Percentiles rank a stretch among this genome's conserved stretches.
These are phyloP conservation scores for Euspilapteryx auroguttella DNA, from an alignment of 2,888 invertebrate species.

Conservation along the genomic window DNA sequence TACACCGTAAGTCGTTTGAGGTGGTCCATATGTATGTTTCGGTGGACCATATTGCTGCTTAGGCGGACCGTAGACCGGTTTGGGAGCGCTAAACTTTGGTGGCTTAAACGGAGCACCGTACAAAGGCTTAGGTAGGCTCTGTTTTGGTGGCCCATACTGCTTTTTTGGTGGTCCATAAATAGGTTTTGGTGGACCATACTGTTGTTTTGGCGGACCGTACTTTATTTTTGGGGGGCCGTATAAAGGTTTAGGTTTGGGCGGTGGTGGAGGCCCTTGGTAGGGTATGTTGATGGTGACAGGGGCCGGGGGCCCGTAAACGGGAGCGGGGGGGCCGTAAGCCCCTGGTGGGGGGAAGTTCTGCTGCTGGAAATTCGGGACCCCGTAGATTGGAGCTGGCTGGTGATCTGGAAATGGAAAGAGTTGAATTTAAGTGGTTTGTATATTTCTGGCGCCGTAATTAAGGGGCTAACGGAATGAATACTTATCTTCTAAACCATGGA, in stretches of 20 bases:
- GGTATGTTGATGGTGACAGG: constrained; percentile 12
- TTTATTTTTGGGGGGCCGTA: constrained; percentile 31
- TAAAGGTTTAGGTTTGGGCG: constrained; percentile 16
- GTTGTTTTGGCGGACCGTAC: constrained; percentile 44
- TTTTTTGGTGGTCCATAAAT: constrained; percentile 31
- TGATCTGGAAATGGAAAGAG: constrained; percentile 31
- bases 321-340: constrained; percentile 18
- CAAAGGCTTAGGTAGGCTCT: constrained; percentile 22
- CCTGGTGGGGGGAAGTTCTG: constrained; percentile 48
- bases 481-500: too few relatives aligned
- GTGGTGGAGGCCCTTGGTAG: constrained; percentile 14
- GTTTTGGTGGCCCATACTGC: constrained; percentile 28
- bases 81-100: constrained; percentile 23
- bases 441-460: too few relatives aligned
- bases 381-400: constrained; percentile 61
- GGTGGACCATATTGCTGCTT: constrained; percentile 46
- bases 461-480: too few relatives aligned
- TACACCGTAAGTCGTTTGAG: constrained; percentile 13
- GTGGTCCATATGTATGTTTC: constrained; percentile 33
- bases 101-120: constrained; percentile 34
- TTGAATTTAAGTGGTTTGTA: too few relatives aligned
- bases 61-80: constrained; percentile 22
- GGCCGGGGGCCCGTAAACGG: constrained; percentile 22
- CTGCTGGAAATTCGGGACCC: constrained; percentile 49
- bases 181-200: constrained; percentile 40